These are phyloP conservation scores for Microcebus murinus DNA, from an alignment of 2,113 vertebrate species.

Conservation along the genomic window DNA sequence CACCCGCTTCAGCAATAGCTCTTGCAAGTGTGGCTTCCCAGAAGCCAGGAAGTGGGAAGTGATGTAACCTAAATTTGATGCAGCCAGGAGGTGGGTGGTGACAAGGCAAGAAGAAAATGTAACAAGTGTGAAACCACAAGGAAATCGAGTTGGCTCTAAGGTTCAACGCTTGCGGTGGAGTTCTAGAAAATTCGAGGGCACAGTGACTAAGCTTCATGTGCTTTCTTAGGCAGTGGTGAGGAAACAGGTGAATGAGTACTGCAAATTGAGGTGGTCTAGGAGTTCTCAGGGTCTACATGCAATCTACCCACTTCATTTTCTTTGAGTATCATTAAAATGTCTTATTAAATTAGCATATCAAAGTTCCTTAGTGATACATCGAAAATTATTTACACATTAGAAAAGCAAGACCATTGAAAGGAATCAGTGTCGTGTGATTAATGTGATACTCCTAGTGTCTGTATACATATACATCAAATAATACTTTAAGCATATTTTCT, in stretches of 20 bases:
- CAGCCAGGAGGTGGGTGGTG: neutral
- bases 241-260: neutral
- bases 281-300: neutral
- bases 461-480: neutral
- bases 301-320: neutral
- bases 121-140: conserved; percentile 55
- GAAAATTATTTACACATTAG: conserved; percentile 3
- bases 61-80: neutral
- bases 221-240: neutral
- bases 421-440: neutral
- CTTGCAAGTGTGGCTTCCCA: neutral
- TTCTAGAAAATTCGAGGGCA: neutral
- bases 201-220: neutral
- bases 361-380: neutral
- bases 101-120: neutral
- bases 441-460: neutral
- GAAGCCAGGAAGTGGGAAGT: conserved; percentile 75
- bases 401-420: conserved; percentile 33
- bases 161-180: neutral
- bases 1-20: neutral
- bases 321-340: neutral
- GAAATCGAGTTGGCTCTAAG: conserved; percentile 9
- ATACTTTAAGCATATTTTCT: conserved; percentile 24
- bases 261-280: neutral
- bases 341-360: conserved; percentile 14